Percentiles rank a stretch among this genome's conserved stretches.
These are phyloP conservation scores for Scrobipalpa costella DNA, from an alignment of 2,888 invertebrate genomes.

Conservation along the genomic window DNA sequence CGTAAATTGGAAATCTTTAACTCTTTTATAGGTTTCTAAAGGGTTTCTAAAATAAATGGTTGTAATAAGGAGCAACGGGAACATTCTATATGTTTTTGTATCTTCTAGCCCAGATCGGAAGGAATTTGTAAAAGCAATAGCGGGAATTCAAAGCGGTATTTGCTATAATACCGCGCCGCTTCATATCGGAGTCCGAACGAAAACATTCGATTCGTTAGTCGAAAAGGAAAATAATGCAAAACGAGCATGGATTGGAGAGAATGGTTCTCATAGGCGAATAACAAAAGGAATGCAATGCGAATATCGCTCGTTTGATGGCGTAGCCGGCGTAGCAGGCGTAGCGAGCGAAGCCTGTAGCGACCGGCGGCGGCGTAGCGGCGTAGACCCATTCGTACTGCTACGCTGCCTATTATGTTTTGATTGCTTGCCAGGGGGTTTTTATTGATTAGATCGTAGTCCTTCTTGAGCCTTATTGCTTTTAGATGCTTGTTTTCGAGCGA, in stretches of 20 bases:
- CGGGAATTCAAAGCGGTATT: slow-evolving; percentile 23
- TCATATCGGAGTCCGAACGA: slow-evolving; percentile 58
- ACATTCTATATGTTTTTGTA: too few relatives aligned
- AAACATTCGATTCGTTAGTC: slow-evolving; percentile 74
- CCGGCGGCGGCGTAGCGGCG: slow-evolving; percentile 9
- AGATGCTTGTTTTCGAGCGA: background rate
- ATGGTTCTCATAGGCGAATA: slow-evolving; percentile 70
- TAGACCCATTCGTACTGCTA: slow-evolving; percentile 33
- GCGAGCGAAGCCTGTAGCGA: slow-evolving; percentile 41
- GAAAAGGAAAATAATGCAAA: slow-evolving; percentile 73
- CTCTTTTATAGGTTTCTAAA: too few relatives aligned
- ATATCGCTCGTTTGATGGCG: slow-evolving; percentile 65
- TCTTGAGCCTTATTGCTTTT: background rate
- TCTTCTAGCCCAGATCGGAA: background rate
- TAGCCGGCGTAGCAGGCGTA: slow-evolving; percentile 32
- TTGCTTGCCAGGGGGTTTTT: slow-evolving; percentile 56
- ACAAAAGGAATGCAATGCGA: slow-evolving; percentile 71
- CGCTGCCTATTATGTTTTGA: slow-evolving; percentile 57
- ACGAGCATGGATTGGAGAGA: slow-evolving; percentile 63
- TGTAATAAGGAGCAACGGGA: too few relatives aligned
- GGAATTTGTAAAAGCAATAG: slow-evolving; percentile 1
- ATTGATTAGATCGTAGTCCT: slow-evolving; percentile 43
- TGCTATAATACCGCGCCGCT: slow-evolving; percentile 36
- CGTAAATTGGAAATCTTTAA: too few relatives aligned
- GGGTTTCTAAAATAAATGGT: too few relatives aligned